Evolutionary conservation across 2,797 vertebrate species (phyloP).

Genomic region (Pempheris klunzingeri): DNA sequence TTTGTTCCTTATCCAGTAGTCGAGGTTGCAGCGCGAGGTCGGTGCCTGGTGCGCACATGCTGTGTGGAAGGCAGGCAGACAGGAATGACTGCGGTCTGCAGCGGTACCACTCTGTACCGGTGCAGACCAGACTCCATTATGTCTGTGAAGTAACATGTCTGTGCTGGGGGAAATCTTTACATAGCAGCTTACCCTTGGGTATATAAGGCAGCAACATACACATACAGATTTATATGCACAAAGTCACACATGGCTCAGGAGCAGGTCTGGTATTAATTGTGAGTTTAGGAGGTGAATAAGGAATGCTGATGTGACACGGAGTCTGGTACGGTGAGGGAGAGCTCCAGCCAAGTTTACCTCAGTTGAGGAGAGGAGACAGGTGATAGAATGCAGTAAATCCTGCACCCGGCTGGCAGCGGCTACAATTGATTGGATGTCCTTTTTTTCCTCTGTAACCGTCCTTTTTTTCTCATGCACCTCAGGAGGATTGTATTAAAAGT

Average conservation of each 20-base stretch:
- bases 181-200: slow-evolving; percentile 44
- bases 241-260: slow-evolving; percentile 39
- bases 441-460: slow-evolving; percentile 13
- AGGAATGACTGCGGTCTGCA: slow-evolving; percentile 66
- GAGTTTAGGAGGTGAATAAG: slow-evolving; percentile 49
- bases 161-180: slow-evolving; percentile 58
- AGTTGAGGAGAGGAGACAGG: slow-evolving; percentile 64
- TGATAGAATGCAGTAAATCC: slow-evolving; percentile 64
- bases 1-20: slow-evolving; percentile 52
- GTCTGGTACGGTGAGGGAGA: slow-evolving; percentile 57
- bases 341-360: slow-evolving; percentile 61
- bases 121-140: slow-evolving; percentile 63
- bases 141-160: slow-evolving; percentile 58
- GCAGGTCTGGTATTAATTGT: slow-evolving; percentile 66
- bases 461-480: slow-evolving; percentile 30
- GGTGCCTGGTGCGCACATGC: slow-evolving; percentile 70
- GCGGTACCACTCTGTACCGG: slow-evolving; percentile 74
- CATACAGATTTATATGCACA: slow-evolving; percentile 21
- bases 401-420: slow-evolving; percentile 43
- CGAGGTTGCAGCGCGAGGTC: slow-evolving; percentile 39
- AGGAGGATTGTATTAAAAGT: slow-evolving; percentile 17
- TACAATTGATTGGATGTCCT: slow-evolving; percentile 16
- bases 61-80: slow-evolving; percentile 57
- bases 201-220: slow-evolving; percentile 36
- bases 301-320: slow-evolving; percentile 72